Conservation (phyloP, 2,113 vertebrate species). For the Trochalopteron elliotii region DNA sequence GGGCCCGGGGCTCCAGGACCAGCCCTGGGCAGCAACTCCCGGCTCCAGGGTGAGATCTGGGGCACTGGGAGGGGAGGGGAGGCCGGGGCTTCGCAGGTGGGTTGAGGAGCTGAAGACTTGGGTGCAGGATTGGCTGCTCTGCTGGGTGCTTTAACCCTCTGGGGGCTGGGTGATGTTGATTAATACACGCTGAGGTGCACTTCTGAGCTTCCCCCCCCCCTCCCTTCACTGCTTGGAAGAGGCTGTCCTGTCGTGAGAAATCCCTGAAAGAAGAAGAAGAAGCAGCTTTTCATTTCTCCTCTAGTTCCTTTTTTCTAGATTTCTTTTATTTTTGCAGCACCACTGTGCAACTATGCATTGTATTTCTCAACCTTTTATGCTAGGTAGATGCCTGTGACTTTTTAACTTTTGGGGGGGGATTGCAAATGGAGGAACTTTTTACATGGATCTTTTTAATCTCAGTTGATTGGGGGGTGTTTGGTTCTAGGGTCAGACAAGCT, state of each 20-base stretch:
- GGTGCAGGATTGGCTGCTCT: conserved; percentile 82
- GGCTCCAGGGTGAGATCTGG: neutral
- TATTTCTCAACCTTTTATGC: conserved; percentile 86
- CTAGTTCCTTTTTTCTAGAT: conserved; percentile 58
- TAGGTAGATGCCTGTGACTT: conserved; percentile 87
- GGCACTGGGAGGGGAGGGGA: neutral
- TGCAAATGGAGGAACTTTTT: conserved; percentile 89
- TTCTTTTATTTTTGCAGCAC: conserved; percentile 76
- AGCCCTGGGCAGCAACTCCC: neutral
- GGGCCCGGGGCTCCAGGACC: neutral
- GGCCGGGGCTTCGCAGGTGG: conserved; percentile 55
- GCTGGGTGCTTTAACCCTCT: conserved; percentile 79
- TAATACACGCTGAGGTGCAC: conserved; percentile 84
- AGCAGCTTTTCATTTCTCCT: conserved; percentile 66
- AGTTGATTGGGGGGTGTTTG: conserved; percentile 82
- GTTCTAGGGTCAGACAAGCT: conserved; percentile 94
- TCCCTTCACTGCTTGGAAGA: conserved; percentile 86
- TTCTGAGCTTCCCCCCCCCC: conserved; percentile 78
- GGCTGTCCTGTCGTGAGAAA: conserved; percentile 73
- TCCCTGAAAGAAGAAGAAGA: conserved; percentile 62
- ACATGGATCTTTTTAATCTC: conserved; percentile 87
- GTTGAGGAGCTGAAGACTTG: conserved; percentile 71
- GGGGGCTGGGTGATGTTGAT: conserved; percentile 85
- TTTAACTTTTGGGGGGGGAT: conserved; percentile 77
- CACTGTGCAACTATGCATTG: conserved; percentile 98